A percentile compares a stretch with the other conserved stretches of the same genome.
These are phyloP conservation scores for Ectropis crepuscularia DNA, from an alignment of 2,888 invertebrate genomes.

Conservation along the genomic window DNA sequence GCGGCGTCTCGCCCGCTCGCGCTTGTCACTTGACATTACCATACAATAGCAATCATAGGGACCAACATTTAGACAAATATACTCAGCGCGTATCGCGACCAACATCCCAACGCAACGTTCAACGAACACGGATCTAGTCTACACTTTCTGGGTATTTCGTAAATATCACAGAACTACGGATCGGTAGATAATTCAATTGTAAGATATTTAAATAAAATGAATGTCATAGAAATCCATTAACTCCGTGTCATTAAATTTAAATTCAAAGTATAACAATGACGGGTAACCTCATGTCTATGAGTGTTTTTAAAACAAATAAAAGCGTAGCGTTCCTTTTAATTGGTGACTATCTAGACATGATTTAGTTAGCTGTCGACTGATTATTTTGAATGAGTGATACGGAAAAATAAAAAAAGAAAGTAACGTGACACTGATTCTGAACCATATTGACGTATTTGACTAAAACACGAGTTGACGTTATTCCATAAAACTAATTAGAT, in stretches of 20 bases:
- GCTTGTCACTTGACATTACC: constrained; percentile 53
- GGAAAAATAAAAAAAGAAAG: too few relatives aligned
- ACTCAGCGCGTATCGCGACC: constrained; percentile 67
- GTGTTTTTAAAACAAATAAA: too few relatives aligned
- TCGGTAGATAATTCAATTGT: constrained; percentile 20
- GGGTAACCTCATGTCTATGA: too few relatives aligned
- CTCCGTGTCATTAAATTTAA: too few relatives aligned
- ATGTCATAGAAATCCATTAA: not conserved
- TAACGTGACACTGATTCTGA: too few relatives aligned
- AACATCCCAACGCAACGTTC: constrained; percentile 64
- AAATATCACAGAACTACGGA: constrained; percentile 12
- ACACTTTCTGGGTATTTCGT: constrained; percentile 41
- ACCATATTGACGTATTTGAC: not conserved
- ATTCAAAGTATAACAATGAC: too few relatives aligned
- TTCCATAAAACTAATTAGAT: constrained; percentile 7
- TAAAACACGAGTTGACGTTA: constrained; percentile 16
- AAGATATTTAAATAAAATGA: constrained; percentile 10
- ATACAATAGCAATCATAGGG: constrained; percentile 83
- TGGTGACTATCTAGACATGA: too few relatives aligned
- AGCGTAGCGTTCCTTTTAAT: too few relatives aligned
- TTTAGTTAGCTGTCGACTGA: too few relatives aligned
- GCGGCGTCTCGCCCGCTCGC: constrained; percentile 68
- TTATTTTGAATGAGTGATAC: too few relatives aligned
- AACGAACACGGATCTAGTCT: constrained; percentile 54
- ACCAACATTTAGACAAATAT: constrained; percentile 84